A percentile compares a stretch with the other conserved stretches of the same genome.
These are phyloP conservation scores for Eumacrocentrus americanus DNA, from an alignment of 2,888 invertebrate species.

Conservation along the genomic window DNA sequence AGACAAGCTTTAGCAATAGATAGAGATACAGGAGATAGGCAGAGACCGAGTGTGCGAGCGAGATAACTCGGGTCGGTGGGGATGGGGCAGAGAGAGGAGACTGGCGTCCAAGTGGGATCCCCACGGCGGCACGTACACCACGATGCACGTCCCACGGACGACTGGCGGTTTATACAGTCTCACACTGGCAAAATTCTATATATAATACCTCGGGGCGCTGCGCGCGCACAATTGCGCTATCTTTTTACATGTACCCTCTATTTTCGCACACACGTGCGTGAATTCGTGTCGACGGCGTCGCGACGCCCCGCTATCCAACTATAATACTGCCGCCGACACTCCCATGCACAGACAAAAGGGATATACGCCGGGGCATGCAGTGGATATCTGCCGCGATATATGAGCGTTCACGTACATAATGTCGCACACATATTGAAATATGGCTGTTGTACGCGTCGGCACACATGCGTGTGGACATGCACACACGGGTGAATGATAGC, in stretches of 20 bases:
- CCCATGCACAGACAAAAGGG: conserved; percentile 23
- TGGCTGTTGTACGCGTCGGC: no score
- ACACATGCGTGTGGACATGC: conserved; percentile 16
- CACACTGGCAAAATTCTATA: conserved; percentile 22
- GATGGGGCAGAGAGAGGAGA: conserved; percentile 28
- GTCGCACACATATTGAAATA: neutral
- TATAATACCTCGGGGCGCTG: conserved; percentile 18
- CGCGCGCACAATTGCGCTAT: conserved; percentile 27
- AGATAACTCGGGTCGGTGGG: no score
- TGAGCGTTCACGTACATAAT: conserved; percentile 2
- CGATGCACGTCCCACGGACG: conserved; percentile 37
- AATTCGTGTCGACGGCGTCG: conserved; percentile 18
- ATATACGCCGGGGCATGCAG: conserved; percentile 17
- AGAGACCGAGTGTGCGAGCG: conserved; percentile 2
- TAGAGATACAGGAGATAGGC: neutral
- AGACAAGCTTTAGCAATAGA: conserved; percentile 8
- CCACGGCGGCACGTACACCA: conserved; percentile 29
- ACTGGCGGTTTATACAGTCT: conserved; percentile 25
- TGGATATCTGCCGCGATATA: conserved; percentile 9
- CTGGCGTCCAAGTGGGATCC: neutral
- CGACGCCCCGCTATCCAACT: conserved; percentile 23
- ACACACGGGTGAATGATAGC: neutral
- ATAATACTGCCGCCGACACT: conserved; percentile 7
- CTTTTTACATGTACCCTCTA: conserved; percentile 6
- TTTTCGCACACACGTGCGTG: conserved; percentile 32